Percentiles rank a stretch among this genome's conserved stretches.
phyloP scores from a whole-genome alignment of 2,113 vertebrate genomes.

The Gavialis gangeticus region DNA sequence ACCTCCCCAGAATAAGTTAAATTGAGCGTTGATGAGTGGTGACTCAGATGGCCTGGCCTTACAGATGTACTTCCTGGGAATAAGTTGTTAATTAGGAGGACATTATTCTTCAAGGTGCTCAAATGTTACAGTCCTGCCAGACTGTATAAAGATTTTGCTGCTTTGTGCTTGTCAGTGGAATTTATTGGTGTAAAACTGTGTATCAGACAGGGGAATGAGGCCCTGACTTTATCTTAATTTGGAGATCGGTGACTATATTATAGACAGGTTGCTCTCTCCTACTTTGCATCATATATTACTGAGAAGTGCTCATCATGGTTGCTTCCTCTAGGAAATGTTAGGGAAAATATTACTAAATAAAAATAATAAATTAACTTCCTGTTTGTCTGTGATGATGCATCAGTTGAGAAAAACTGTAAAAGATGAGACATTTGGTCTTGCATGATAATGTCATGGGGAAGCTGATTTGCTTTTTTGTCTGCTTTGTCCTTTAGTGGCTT shows the following conservation, averaged over 20 bases:
- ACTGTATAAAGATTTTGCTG: slow-evolving; percentile 32
- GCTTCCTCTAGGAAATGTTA: background rate
- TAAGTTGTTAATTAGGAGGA: slow-evolving; percentile 22
- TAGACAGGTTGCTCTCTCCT: background rate
- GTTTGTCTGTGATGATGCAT: background rate
- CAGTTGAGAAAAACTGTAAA: background rate
- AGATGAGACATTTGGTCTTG: background rate
- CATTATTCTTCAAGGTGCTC: slow-evolving; percentile 51
- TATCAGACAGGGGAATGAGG: slow-evolving; percentile 6
- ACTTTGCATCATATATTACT: background rate
- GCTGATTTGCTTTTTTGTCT: background rate
- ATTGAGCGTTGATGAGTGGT: background rate
- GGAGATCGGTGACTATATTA: background rate
- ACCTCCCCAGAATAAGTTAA: background rate
- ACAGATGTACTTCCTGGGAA: slow-evolving; percentile 16
- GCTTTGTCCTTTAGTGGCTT: background rate
- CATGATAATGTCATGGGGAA: slow-evolving; percentile 3
- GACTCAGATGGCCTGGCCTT: slow-evolving; percentile 2
- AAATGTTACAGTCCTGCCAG: background rate
- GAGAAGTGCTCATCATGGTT: background rate
- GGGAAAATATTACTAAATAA: background rate
- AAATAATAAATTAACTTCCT: slow-evolving; percentile 55
- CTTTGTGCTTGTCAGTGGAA: background rate
- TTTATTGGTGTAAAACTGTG: slow-evolving; percentile 20
- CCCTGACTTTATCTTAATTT: slow-evolving; percentile 25